These are phyloP conservation scores for Theodoxus fluviatilis DNA, from an alignment of 2,888 invertebrate species.

Conservation along the genomic window DNA sequence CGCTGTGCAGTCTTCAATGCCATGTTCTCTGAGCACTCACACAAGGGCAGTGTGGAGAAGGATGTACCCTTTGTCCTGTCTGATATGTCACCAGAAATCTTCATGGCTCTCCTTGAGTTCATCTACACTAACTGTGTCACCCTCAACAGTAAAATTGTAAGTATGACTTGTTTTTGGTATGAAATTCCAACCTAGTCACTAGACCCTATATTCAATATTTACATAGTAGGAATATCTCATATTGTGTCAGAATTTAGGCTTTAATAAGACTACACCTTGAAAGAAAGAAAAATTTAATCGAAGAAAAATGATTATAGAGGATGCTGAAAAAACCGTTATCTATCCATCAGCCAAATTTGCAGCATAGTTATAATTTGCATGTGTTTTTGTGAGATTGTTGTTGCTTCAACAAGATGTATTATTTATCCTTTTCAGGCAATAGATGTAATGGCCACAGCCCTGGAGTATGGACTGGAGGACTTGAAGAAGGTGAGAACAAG, in stretches of 20 bases:
- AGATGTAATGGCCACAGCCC: slow-evolving; percentile 57
- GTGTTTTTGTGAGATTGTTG: too few relatives aligned
- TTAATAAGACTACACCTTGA: too few relatives aligned
- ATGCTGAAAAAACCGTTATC: too few relatives aligned
- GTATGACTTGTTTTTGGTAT: too few relatives aligned
- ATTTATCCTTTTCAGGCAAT: slow-evolving; percentile 47
- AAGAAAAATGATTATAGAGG: too few relatives aligned
- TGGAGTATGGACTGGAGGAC: slow-evolving; percentile 63
- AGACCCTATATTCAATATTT: neutral
- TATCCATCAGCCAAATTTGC: too few relatives aligned
- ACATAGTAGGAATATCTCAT: too few relatives aligned
- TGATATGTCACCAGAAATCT: slow-evolving; percentile 59
- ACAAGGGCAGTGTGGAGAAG: slow-evolving; percentile 43
- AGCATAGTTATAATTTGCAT: neutral
- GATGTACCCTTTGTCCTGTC: slow-evolving; percentile 60
- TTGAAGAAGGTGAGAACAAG: slow-evolving; percentile 48
- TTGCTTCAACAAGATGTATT: too few relatives aligned
- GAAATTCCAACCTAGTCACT: too few relatives aligned
- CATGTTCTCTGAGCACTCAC: slow-evolving; percentile 55
- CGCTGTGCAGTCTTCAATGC: slow-evolving; percentile 62
- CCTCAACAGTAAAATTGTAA: slow-evolving; percentile 57
- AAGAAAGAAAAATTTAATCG: too few relatives aligned
- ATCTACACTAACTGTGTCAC: slow-evolving; percentile 62
- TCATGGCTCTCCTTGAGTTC: slow-evolving; percentile 59
- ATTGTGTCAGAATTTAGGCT: too few relatives aligned